Percentiles rank a stretch among this genome's conserved stretches.
phyloP scores from a whole-genome alignment of 2,888 invertebrate species.

The Ormyrus nitidulus region DNA sequence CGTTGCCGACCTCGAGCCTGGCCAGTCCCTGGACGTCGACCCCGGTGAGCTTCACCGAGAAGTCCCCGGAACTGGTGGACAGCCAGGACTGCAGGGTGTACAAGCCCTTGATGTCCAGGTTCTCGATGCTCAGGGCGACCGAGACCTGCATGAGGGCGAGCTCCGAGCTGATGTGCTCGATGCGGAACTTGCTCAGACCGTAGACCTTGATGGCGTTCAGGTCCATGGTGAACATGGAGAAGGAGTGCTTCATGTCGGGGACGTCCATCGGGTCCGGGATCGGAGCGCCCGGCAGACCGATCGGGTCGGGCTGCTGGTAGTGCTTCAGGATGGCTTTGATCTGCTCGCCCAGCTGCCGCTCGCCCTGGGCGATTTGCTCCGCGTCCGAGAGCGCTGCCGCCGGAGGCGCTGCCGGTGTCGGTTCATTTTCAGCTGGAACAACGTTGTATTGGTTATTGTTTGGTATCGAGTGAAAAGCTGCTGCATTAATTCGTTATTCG shows the following conservation, averaged over 20 bases:
- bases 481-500: too few relatives aligned
- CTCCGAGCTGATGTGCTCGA: conserved; percentile 84
- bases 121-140: conserved; percentile 83
- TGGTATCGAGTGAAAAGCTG: too few relatives aligned
- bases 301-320: conserved; percentile 87
- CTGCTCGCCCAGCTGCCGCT: conserved; percentile 84
- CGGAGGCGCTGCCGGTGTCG: too few relatives aligned
- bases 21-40: conserved; percentile 84
- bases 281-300: conserved; percentile 87
- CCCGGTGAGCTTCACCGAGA: conserved; percentile 84
- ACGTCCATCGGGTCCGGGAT: conserved; percentile 89
- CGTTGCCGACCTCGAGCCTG: conserved; percentile 83
- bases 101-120: conserved; percentile 83
- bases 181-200: conserved; percentile 87
- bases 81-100: conserved; percentile 86
- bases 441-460: too few relatives aligned
- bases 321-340: conserved; percentile 84
- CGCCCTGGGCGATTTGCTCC: conserved; percentile 75
- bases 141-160: conserved; percentile 86
- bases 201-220: conserved; percentile 84
- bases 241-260: conserved; percentile 85
- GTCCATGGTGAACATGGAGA: conserved; percentile 83
- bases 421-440: too few relatives aligned
- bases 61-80: conserved; percentile 84
- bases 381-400: background rate